A percentile compares a stretch with the other conserved stretches of the same genome.
phyloP scores from a whole-genome alignment of 2,797 vertebrate genomes.

The Gadopsis bispinosus region DNA sequence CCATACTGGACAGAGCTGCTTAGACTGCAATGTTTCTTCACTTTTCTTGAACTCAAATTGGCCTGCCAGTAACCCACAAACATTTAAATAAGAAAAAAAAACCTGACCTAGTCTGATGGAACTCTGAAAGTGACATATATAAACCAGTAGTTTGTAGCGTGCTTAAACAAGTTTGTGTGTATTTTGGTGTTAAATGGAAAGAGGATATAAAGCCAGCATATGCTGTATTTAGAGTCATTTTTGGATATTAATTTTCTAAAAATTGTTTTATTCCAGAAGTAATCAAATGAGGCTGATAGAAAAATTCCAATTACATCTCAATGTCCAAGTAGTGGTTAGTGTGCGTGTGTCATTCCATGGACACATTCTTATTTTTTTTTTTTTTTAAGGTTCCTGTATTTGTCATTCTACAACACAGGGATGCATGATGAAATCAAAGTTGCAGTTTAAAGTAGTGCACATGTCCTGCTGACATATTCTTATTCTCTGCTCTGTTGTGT shows the following conservation, averaged over 20 bases:
- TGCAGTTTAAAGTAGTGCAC: background rate
- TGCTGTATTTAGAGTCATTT: background rate
- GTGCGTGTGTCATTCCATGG: background rate
- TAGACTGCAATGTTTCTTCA: constrained; percentile 22
- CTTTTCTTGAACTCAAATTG: background rate
- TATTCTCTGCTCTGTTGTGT: constrained; percentile 36
- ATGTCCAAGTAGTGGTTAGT: background rate
- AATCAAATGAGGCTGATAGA: background rate
- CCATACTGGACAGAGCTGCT: background rate
- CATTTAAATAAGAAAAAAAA: background rate
- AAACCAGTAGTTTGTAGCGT: background rate
- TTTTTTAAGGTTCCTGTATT: background rate
- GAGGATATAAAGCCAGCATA: background rate
- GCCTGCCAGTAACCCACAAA: background rate
- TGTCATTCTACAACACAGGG: background rate
- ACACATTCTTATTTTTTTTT: background rate
- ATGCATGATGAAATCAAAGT: background rate
- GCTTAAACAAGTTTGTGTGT: background rate
- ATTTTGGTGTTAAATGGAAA: background rate
- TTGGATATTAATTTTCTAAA: background rate
- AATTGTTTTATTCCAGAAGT: background rate
- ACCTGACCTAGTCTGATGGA: background rate
- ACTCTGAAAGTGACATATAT: background rate
- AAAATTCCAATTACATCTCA: background rate
- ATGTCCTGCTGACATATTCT: background rate